Evolutionary conservation across 2,888 invertebrate genomes (phyloP).

Genomic region (Hecatera dysodea): DNA sequence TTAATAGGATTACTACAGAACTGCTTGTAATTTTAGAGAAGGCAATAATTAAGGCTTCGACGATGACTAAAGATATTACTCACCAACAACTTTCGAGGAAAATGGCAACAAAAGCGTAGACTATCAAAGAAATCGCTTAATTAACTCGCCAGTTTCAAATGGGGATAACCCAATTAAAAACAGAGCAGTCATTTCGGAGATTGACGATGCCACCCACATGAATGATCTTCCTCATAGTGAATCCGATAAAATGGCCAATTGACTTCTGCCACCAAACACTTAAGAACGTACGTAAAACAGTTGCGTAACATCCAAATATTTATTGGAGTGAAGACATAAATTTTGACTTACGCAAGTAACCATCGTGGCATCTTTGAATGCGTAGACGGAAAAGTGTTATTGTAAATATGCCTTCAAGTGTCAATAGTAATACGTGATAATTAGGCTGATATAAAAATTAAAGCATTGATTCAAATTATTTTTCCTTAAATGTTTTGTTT

Average conservation of each 20-base stretch:
- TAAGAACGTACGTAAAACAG: conserved; percentile 63
- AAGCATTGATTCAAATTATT: background rate
- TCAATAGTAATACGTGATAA: background rate
- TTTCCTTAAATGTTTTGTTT: background rate
- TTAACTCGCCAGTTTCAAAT: conserved; percentile 28
- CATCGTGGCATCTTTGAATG: conserved; percentile 31
- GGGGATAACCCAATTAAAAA: conserved; percentile 58
- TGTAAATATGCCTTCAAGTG: conserved; percentile 30
- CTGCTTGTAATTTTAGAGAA: conserved; percentile 44
- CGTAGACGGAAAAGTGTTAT: conserved; percentile 29
- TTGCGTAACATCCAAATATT: conserved; percentile 73
- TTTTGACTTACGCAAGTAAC: conserved; percentile 66
- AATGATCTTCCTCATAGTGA: conserved; percentile 56
- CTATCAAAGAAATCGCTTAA: conserved; percentile 35
- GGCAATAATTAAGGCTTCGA: conserved; percentile 48
- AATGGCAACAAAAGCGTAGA: conserved; percentile 6
- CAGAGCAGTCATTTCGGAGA: conserved; percentile 47
- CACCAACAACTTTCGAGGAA: conserved; percentile 28
- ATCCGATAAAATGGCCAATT: conserved; percentile 68
- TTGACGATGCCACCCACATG: conserved; percentile 60
- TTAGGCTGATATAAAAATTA: background rate
- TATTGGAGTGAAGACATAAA: conserved; percentile 70
- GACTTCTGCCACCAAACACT: conserved; percentile 70
- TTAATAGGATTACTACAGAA: conserved; percentile 66
- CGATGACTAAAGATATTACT: conserved; percentile 47